Base-by-base conservation (phyloP, 2,113 vertebrate species). In the Scomber colias region DNA sequence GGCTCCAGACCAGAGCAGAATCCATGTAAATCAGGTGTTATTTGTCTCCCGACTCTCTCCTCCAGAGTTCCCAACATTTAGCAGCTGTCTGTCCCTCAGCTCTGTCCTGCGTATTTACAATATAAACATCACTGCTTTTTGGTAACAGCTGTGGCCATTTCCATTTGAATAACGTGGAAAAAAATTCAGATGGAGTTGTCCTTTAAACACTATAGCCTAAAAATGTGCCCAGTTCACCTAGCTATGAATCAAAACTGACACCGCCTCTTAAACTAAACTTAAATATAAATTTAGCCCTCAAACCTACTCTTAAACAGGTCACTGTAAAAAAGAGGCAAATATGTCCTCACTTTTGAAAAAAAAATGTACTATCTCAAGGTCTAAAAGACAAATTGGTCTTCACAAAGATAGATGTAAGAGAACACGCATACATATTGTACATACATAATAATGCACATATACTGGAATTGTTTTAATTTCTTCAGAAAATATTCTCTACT, bases 331-430 rank as follows among this genome's bases (percentile, higher is more conserved):
- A 35, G 31, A 35, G 31, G 31, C 31, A 35, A 45, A 54, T 31
- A 3, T 54, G 27, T n/a, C 11, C 7, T 66, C 24, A 51, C 31
- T n/a, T 17, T 24, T 40, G 4, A 21, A 21, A 21, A 14, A 13
- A 62, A 19, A 40, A 12, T 8, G 2, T 8, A 10, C 8, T n/a
- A 1, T 3, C 11, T 48, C 5, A 27, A 27, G 13, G 9, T 49
- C 27, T 48, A 57, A 53, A 57, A 27, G 2, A 24, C 14, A 40
- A n/a, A 56, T 40, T 15, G 21, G 9, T 59, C 45, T 15, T 48
- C 31, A 46, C 57, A 70, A 69, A 69, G 30, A 65, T 27, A 60
- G 27, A 77, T 64, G 35, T 65, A 53, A 45, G 57, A 46, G 19
- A 19, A 17, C 40, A 24, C n/a, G 54, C 16, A 44, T 11, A 5